phyloP scores from a whole-genome alignment of 2,888 invertebrate species.

The Brachyptera putata region DNA sequence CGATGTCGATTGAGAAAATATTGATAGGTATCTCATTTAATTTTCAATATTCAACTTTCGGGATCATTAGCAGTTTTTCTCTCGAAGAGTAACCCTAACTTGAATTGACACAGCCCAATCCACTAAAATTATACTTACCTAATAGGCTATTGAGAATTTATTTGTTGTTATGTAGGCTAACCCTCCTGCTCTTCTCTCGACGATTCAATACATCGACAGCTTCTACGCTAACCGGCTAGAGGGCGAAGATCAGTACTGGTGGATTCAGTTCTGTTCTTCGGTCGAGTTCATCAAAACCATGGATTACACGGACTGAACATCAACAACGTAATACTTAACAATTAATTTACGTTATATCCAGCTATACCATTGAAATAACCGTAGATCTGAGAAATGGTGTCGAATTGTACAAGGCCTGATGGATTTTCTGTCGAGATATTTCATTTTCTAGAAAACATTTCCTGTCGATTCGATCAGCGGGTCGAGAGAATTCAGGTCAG shows the following conservation, averaged over 20 bases:
- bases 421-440: background rate
- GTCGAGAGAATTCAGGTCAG: too few relatives aligned
- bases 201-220: conserved; percentile 92
- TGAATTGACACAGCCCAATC: too few relatives aligned
- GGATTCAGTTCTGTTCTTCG: conserved; percentile 96
- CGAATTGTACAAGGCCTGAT: background rate
- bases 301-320: conserved; percentile 60
- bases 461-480: too few relatives aligned
- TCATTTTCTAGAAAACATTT: too few relatives aligned
- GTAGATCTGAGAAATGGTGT: background rate
- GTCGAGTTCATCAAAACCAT: conserved; percentile 98
- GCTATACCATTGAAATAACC: background rate
- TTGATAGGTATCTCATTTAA: too few relatives aligned
- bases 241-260: conserved; percentile 95
- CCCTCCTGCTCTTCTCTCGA: conserved; percentile 89
- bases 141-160: background rate
- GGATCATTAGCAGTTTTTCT: too few relatives aligned
- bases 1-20: too few relatives aligned
- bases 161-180: conserved; percentile 64
- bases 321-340: too few relatives aligned
- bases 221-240: conserved; percentile 77
- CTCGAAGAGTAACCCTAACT: too few relatives aligned
- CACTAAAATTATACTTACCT: too few relatives aligned
- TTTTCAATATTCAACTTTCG: too few relatives aligned
- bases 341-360: too few relatives aligned